Evolutionary conservation across 2,888 invertebrate genomes (phyloP), one percentile per base, ranked within the genome.

Genomic region (Escarpia spicata): DNA sequence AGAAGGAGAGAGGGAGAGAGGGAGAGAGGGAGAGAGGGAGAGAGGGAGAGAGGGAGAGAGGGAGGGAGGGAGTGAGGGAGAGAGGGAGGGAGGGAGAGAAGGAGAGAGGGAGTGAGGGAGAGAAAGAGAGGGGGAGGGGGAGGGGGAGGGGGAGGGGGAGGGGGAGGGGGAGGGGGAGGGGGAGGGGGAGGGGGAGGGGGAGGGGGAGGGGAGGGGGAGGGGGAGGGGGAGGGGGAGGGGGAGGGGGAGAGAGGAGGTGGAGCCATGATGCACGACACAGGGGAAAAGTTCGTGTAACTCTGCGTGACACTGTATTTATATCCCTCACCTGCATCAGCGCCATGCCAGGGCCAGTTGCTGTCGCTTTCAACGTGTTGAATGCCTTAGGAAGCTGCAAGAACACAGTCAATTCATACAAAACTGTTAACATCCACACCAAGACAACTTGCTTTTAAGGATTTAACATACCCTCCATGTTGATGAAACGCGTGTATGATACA

Each of bases 311-410:
- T n/a, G 3, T 75, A 26, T 0, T 2, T 26, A 15, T 15, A 31
- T 43, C 6, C 2, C 43, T 91, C 91, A 95, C 95, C 97, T 99
- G 99, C 94, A 99, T 97, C 95, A 99, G 98, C 3, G 99, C 99
- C 97, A 98, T 98, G 31, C 99, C 99, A 3, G 98, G 98, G 94
- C 99, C 99, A 96, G 98, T 98, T 0, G 98, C 99, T 95, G 98
- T 98, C 91, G 99, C 98, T 96, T 98, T 98, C 90, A 99, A 98
- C 0, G 98, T 98, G 95, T 99, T 99, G 98, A 98, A 99, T 91
- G 99, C 99, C 95, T 98, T 97, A 0, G 98, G 98, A 96, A 97
- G 94, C 97, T 97, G 94, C 43, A 90, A 15, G 90, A 89, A 19
- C 37, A 44, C 6, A 43, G 90, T 43, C 31, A 90, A 6, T 31